Conservation (phyloP, 2,797 vertebrate species). For the Cygnus olor region DNA sequence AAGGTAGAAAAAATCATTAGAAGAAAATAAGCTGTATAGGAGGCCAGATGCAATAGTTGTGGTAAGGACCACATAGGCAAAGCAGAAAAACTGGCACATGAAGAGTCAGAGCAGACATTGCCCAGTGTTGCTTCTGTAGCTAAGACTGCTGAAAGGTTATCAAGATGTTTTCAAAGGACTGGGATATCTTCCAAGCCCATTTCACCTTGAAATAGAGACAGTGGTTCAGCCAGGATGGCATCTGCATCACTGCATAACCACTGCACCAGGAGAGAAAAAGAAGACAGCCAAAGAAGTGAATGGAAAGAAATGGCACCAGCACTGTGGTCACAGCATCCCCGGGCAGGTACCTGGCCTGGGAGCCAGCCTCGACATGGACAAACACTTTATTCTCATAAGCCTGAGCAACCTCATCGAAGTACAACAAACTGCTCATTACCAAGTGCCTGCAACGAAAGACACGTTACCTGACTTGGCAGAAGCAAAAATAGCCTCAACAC, state of each 20-base stretch:
- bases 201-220: constrained; percentile 36
- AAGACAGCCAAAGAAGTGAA: background rate
- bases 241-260: background rate
- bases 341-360: background rate
- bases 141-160: constrained; percentile 17
- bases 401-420: background rate
- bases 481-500: constrained; percentile 38
- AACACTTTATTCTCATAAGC: background rate
- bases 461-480: background rate
- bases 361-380: background rate
- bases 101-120: background rate
- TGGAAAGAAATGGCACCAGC: background rate
- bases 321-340: accelerated
- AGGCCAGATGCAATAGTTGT: background rate
- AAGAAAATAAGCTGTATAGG: background rate
- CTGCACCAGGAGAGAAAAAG: background rate
- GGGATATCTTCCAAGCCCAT: constrained; percentile 9
- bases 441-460: background rate
- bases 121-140: background rate
- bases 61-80: background rate
- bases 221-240: background rate
- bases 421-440: background rate
- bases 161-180: background rate
- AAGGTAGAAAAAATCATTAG: background rate
- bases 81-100: background rate